Evolutionary conservation across 2,797 vertebrate species (phyloP), one percentile per base, ranked within the genome.

Genomic region (Sparus aurata): DNA sequence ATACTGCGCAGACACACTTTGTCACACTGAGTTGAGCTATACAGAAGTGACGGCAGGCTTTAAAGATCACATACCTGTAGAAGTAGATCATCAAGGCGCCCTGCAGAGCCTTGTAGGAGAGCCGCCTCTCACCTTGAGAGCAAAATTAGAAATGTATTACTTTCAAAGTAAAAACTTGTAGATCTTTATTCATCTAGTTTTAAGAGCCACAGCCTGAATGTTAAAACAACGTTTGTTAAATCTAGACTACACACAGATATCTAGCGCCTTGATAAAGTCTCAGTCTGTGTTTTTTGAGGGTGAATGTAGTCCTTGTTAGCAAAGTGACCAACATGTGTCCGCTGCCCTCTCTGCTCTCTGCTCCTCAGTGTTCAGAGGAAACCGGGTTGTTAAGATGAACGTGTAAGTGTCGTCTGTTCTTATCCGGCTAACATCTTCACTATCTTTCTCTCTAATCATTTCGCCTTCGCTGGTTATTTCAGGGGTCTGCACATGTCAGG

Each of bases 21-120:
- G 13, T 45, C 27, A 68, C 27, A 64, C 23, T 45, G 20, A 62
- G 25, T 9, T 75, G 7, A 34, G 34, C 1, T 9, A 9, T 34
- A 34, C 34, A 34, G 8, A 9, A 34, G 34, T 34, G 43, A 45
- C 12, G 1, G 55, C 41, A 70, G 12, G 1, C 7, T 23, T 34
- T 8, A 38, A 62, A 59, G 78, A 55, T 1, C 2, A 58, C 75
- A 22, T 91, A 99, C 98, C 98, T 98, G 95, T 99, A 99, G 92
- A 99, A 99, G 87, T 97, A 96, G 85, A 99, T 99, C 98, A 99
- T 99, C 87, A 99, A 90, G 52, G 98, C 97, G 13, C 98, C 98
- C 85, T 99, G 97, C 30, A 99, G 94, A 53, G 97, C 98, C 90
- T 96, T 97, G 87, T 98, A 99, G 4, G 98, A 99, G 25, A 99